Evolutionary conservation across 1,140 invertebrate species (phyloP), one percentile per base, ranked within the genome.

Genomic region (Bombus picipes): DNA sequence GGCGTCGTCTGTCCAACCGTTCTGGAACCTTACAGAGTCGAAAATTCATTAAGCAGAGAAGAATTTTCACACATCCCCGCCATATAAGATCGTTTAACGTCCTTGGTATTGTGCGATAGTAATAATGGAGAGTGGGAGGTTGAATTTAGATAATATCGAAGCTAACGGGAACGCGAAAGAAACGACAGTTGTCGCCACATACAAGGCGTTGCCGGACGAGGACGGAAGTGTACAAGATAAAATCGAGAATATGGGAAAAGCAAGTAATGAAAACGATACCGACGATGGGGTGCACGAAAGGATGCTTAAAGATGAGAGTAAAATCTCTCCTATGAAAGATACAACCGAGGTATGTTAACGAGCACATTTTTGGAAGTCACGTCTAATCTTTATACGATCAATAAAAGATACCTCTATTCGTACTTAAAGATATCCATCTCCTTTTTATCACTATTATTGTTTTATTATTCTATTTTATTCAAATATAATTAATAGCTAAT

Each of bases 261-360:
- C 94, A 75, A 95, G 95, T 68, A 93, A 92, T 12, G 94, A 94
- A 6, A 70, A 89, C 12, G 94, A 94, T 3, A 78, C 93, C 80
- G 93, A 94, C 53, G 96, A 97, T 93, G 96, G 96, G 10, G 96
- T 96, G 9, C 95, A 96, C 80, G 97, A 97, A 91, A 96, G 96
- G 88, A 96, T 97, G 95, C 95, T 97, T 4, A 95, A 96, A 5
- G 96, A 96, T 72, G 96, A 96, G 9, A 96, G 95, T 3, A 97
- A 96, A 89, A 95, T 96, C 12, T 94, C 96, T 37, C 92, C 95
- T 32, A 96, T 96, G 53, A 96, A 96, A 80, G 96, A 96, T 57
- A 95, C 96, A 83, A 81, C 95, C 1, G 96, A 96, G 93, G 95
- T 95, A 84, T 39, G 77, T 86, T 75, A 8, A 2, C 12, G 4